Evolutionary conservation across 2,113 vertebrate genomes (phyloP).

Genomic region (Tringa solitaria): DNA sequence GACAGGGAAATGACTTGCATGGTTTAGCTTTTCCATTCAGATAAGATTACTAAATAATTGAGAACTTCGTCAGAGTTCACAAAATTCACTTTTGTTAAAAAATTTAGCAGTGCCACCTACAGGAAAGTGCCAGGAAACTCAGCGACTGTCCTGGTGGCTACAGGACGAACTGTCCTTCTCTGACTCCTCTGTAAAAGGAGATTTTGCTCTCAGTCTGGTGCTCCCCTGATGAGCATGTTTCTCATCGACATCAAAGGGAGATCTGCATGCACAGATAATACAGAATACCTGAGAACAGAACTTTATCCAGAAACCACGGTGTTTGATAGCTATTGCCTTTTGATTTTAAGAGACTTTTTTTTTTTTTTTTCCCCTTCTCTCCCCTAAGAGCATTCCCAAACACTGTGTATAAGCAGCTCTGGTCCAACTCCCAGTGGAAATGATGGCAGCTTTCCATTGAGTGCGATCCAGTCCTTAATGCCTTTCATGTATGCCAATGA

Average conservation of each 20-base stretch:
- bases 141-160: not conserved
- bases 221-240: not conserved
- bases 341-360: not conserved
- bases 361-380: not conserved
- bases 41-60: not conserved
- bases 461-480: not conserved
- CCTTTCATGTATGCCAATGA: constrained; percentile 43
- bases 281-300: constrained; percentile 19
- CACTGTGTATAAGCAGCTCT: not conserved
- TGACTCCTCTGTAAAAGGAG: not conserved
- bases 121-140: constrained; percentile 39
- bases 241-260: constrained; percentile 47
- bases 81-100: constrained; percentile 28
- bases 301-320: constrained; percentile 40
- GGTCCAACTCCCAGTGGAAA: not conserved
- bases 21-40: not conserved
- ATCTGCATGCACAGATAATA: constrained; percentile 35
- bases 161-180: not conserved
- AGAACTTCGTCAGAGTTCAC: not conserved
- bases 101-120: constrained; percentile 70
- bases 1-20: not conserved
- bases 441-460: constrained; percentile 47
- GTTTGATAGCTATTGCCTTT: constrained; percentile 47
- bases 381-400: not conserved
- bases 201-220: not conserved